phyloP scores from a whole-genome alignment of 2,797 vertebrate species.

The Acrossocheilus fasciatus region DNA sequence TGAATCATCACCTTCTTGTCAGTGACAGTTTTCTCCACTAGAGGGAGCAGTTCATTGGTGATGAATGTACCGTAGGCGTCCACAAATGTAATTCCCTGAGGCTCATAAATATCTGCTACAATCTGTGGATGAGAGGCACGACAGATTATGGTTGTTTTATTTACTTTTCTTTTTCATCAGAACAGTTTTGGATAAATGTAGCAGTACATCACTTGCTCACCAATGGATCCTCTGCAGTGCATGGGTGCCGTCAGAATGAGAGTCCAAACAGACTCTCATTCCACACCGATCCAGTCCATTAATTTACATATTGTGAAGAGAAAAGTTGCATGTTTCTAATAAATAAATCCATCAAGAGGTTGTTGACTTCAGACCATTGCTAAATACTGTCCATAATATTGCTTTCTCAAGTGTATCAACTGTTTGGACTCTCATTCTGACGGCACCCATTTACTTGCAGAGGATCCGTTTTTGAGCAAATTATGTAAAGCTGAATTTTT shows the following conservation, averaged over 20 bases:
- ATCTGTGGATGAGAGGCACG: constrained; percentile 77
- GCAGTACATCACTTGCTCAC: background rate
- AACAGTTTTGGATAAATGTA: background rate
- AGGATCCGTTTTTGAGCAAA: background rate
- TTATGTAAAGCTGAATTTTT: background rate
- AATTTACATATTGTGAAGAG: background rate
- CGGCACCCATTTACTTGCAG: background rate
- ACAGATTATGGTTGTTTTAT: background rate
- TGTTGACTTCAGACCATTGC: too few species aligned
- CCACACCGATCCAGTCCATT: background rate
- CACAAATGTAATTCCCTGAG: constrained; percentile 85
- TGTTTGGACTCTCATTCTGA: background rate
- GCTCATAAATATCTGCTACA: constrained; percentile 86
- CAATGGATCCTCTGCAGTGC: background rate
- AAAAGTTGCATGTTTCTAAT: background rate
- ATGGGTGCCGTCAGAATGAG: background rate
- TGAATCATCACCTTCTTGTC: constrained; percentile 82
- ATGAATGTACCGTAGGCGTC: constrained; percentile 86
- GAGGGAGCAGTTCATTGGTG: constrained; percentile 85
- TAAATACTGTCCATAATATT: background rate
- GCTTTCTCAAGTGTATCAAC: background rate
- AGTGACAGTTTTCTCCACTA: constrained; percentile 84
- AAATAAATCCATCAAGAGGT: background rate
- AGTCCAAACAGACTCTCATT: background rate
- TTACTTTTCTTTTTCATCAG: background rate